These are phyloP conservation scores for Drosophila subobscura DNA, from an alignment of 1,140 invertebrate species.

Conservation along the genomic window DNA sequence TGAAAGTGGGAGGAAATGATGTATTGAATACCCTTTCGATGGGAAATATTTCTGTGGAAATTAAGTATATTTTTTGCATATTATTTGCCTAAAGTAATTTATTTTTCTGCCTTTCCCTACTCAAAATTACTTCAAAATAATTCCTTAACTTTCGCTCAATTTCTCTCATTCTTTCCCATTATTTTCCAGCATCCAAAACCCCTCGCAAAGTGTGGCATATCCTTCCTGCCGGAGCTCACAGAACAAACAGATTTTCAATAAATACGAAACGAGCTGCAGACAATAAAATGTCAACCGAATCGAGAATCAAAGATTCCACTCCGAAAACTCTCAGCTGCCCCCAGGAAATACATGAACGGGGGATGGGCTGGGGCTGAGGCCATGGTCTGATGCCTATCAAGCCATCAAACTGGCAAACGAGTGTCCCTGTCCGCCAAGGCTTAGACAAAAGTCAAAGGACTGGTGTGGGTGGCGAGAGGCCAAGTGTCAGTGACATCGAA, in stretches of 20 bases:
- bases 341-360: neutral
- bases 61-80: too few relatives aligned
- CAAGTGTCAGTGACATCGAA: slow-evolving; percentile 70
- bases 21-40: slow-evolving; percentile 3
- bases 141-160: neutral
- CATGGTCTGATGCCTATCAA: slow-evolving; percentile 69
- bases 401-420: slow-evolving; percentile 78
- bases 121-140: neutral
- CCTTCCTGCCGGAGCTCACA: slow-evolving; percentile 11
- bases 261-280: slow-evolving; percentile 69
- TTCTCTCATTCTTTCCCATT: neutral
- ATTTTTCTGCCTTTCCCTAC: neutral
- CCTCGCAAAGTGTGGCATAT: slow-evolving; percentile 6
- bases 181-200: neutral
- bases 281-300: slow-evolving; percentile 76
- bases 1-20: neutral
- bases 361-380: neutral
- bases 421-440: slow-evolving; percentile 44
- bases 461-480: neutral
- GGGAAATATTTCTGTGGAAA: too few relatives aligned
- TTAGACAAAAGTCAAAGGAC: slow-evolving; percentile 70
- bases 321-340: slow-evolving; percentile 12
- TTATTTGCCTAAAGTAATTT: too few relatives aligned
- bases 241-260: slow-evolving; percentile 72
- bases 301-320: slow-evolving; percentile 45